phyloP scores from a whole-genome alignment of 2,113 vertebrate species.

The Benthochromis sp. region DNA sequence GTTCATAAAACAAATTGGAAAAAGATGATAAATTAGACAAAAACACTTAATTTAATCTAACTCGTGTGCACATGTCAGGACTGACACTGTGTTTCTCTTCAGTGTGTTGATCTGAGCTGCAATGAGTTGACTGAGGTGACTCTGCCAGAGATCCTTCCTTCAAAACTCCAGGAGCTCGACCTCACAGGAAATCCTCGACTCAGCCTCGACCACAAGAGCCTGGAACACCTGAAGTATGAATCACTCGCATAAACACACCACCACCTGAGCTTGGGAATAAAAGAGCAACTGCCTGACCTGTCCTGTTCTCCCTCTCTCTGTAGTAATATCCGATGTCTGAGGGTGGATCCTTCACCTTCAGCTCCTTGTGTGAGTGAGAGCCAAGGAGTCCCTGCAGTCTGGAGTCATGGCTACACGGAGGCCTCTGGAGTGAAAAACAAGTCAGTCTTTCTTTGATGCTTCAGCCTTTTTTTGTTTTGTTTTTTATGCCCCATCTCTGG shows the following conservation, averaged over 20 bases:
- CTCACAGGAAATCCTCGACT: constrained; percentile 92
- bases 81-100: neutral
- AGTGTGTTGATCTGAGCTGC: constrained; percentile 97
- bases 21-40: neutral
- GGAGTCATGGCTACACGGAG: constrained; percentile 95
- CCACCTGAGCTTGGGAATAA: neutral
- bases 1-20: neutral
- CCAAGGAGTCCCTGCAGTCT: constrained; percentile 85
- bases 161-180: constrained; percentile 91
- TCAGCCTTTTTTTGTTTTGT: neutral
- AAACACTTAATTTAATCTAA: neutral
- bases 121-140: constrained; percentile 90
- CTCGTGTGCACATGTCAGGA: neutral
- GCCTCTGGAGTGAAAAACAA: constrained; percentile 94
- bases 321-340: constrained; percentile 95
- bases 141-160: constrained; percentile 86
- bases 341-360: constrained; percentile 82
- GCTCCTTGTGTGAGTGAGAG: constrained; percentile 74
- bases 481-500: neutral
- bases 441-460: constrained; percentile 57
- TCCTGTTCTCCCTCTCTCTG: neutral
- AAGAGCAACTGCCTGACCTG: neutral
- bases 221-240: constrained; percentile 90
- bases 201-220: constrained; percentile 87
- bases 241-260: neutral